Evolutionary conservation across 2,113 vertebrate genomes (phyloP), one percentile per base, ranked within the genome.

Genomic region (Chascanopsetta lugubris): DNA sequence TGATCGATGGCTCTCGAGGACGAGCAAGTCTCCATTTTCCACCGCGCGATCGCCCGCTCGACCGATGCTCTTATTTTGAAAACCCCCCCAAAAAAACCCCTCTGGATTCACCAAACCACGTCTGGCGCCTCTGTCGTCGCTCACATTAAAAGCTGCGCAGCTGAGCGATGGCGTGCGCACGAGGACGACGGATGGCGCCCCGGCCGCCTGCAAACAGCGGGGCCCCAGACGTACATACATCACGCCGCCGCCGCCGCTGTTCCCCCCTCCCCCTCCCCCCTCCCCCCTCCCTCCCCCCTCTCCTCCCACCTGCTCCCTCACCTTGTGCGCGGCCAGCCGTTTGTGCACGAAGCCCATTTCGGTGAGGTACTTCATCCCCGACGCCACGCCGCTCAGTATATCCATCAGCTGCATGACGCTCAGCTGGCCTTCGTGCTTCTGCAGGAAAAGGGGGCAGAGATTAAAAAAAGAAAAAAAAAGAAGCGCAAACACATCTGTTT

Each of bases 311-410:
- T 51, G 61, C 51, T 66, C 29, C 26, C 73, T 82, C 53, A 90
- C 89, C 32, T 94, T 96, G 85, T 96, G 96, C 27, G 97, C 97
- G 0, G 97, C 95, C 8, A 99, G 93, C 42, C 93, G 93, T 60
- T 94, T 96, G 81, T 99, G 97, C 1, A 98, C 73, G 1, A 96
- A 99, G 77, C 97, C 96, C 95, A 99, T 98, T 87, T 99, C 96
- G 0, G 96, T 95, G 79, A 99, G 89, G 79, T 98, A 99, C 62
- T 94, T 97, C 97, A 99, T 98, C 77, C 96, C 97, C 0, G 96
- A 95, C 0, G 96, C 94, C 24, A 98, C 94, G 1, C 94, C 94
- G 0, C 92, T 92, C 88, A 99, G 83, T 93, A 98, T 89, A 72
- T 94, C 94, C 77, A 95, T 76, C 57, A 99, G 90, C 91, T 97